Evolutionary conservation across 1,140 invertebrate genomes (phyloP).

Genomic region (Apis dorsata): DNA sequence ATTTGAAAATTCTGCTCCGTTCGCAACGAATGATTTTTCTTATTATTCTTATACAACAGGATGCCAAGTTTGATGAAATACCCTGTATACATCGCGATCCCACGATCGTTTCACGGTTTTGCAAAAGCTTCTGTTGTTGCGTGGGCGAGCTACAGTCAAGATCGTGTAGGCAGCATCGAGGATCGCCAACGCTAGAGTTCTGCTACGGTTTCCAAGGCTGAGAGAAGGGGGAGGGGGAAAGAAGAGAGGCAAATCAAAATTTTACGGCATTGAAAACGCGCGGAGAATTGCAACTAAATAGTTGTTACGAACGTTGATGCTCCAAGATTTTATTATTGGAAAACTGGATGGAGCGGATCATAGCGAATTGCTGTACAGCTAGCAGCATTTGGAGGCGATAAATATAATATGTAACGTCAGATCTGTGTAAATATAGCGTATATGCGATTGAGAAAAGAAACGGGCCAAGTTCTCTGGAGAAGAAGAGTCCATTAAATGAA

Average conservation of each 20-base stretch:
- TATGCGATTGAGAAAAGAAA: too few relatives aligned
- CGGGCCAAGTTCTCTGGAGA: too few relatives aligned
- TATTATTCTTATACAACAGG: too few relatives aligned
- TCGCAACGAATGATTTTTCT: too few relatives aligned
- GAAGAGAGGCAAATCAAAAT: constrained; percentile 11
- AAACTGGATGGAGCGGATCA: neutral
- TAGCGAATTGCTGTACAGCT: neutral
- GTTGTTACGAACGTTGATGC: neutral
- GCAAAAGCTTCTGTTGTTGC: constrained; percentile 41
- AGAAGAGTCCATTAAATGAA: too few relatives aligned
- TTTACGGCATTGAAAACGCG: neutral
- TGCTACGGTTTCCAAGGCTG: constrained; percentile 52
- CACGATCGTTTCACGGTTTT: constrained; percentile 9
- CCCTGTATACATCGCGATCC: too few relatives aligned
- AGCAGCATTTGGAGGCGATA: neutral
- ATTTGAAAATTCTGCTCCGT: too few relatives aligned
- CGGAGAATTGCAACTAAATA: neutral
- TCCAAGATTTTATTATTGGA: neutral
- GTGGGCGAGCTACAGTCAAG: constrained; percentile 56
- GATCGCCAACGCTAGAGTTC: constrained; percentile 54
- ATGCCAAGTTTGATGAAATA: neutral
- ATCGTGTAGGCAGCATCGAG: constrained; percentile 38
- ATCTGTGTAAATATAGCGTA: too few relatives aligned
- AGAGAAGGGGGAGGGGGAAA: neutral
- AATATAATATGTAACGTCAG: too few relatives aligned